Evolutionary conservation across 2,113 vertebrate genomes (phyloP).

Genomic region (Pluvianellus socialis): DNA sequence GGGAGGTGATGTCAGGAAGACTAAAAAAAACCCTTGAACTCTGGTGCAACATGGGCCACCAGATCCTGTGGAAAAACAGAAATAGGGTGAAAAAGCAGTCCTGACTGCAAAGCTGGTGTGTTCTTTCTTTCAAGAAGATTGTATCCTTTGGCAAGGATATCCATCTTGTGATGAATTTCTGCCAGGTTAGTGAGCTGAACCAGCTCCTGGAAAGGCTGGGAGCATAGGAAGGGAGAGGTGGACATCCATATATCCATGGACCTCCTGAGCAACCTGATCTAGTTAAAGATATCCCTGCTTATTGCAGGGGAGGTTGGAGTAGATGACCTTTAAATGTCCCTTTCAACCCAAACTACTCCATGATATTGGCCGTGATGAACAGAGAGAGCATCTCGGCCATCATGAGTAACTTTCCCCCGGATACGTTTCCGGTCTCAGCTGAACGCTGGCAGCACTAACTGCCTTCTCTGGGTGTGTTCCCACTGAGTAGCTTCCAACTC

Average conservation of each 20-base stretch:
- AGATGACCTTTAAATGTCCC: background rate
- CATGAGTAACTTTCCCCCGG: fast-evolving
- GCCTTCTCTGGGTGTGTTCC: background rate
- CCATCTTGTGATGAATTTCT: background rate
- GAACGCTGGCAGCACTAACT: fast-evolving
- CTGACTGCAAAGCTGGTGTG: background rate
- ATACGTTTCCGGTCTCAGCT: background rate
- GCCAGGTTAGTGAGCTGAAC: background rate
- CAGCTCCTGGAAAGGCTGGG: background rate
- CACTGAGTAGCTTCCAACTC: background rate
- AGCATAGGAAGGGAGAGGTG: background rate
- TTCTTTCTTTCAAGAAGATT: background rate
- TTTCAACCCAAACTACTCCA: background rate
- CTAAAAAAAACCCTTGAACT: background rate
- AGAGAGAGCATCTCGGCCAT: background rate
- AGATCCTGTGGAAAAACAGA: background rate
- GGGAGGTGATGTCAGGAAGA: background rate
- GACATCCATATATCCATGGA: fast-evolving
- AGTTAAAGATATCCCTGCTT: background rate
- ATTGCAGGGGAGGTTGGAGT: background rate
- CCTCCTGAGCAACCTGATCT: background rate
- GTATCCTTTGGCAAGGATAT: background rate
- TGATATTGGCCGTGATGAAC: background rate
- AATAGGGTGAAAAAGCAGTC: background rate
- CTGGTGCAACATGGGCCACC: background rate